These are phyloP conservation scores for Dryobotodes eremita DNA, from an alignment of 2,888 invertebrate species.

Conservation along the genomic window DNA sequence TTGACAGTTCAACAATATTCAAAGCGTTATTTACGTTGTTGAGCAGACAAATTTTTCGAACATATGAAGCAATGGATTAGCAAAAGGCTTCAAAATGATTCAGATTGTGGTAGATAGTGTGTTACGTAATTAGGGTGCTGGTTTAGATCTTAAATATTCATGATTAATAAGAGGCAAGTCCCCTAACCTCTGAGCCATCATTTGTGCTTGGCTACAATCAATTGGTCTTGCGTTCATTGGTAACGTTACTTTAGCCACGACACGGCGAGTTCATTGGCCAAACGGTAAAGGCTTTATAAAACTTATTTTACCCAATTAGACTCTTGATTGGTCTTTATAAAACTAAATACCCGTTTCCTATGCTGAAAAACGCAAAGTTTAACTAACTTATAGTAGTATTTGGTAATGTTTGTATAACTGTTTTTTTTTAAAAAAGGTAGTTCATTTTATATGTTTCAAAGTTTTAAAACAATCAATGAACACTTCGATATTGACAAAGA, in stretches of 20 bases:
- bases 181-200: not conserved
- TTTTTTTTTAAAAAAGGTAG: not conserved
- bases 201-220: not conserved
- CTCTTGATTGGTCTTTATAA: constrained; percentile 2
- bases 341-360: not conserved
- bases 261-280: constrained; percentile 9
- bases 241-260: not conserved
- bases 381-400: not conserved
- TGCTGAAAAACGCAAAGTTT: not conserved
- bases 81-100: no score
- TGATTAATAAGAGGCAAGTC: not conserved
- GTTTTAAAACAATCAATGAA: no score
- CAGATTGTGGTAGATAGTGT: no score
- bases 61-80: no score
- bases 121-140: no score
- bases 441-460: no score
- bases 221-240: constrained; percentile 16
- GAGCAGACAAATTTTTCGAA: no score
- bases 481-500: no score
- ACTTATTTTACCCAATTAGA: constrained; percentile 3
- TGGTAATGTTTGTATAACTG: no score
- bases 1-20: no score
- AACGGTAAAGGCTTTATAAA: not conserved
- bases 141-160: not conserved
- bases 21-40: no score